Evolutionary conservation across 2,113 vertebrate species (phyloP).

Genomic region (Scophthalmus maximus): DNA sequence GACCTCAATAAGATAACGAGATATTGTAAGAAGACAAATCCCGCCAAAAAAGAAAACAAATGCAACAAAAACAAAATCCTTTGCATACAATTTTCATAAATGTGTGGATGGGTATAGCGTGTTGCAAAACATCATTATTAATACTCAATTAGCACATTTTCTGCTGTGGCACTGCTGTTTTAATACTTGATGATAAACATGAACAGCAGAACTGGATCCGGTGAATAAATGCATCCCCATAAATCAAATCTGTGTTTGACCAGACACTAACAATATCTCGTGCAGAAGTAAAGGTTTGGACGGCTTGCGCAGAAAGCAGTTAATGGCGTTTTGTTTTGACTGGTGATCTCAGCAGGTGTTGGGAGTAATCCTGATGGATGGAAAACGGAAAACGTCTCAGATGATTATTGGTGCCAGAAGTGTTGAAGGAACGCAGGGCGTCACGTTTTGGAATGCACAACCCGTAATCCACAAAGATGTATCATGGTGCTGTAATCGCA

Average conservation of each 20-base stretch:
- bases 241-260: background rate
- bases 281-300: background rate
- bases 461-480: conserved; percentile 61
- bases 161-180: too few relatives aligned
- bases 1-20: too few relatives aligned
- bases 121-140: too few relatives aligned
- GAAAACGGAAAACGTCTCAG: conserved; percentile 50
- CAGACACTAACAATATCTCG: background rate
- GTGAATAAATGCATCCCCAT: too few relatives aligned
- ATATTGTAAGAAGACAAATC: too few relatives aligned
- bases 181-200: too few relatives aligned
- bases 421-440: conserved; percentile 37
- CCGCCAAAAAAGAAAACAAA: too few relatives aligned
- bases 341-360: conserved; percentile 55
- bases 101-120: too few relatives aligned
- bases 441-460: conserved; percentile 44
- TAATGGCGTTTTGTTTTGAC: conserved; percentile 61
- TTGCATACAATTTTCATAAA: too few relatives aligned
- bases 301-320: conserved; percentile 29
- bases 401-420: conserved; percentile 61
- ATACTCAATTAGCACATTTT: too few relatives aligned
- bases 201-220: too few relatives aligned
- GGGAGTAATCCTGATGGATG: conserved; percentile 67
- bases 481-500: conserved; percentile 58
- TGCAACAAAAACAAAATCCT: too few relatives aligned